Conservation (phyloP, 2,113 vertebrate species). For the Tetrao urogallus region DNA sequence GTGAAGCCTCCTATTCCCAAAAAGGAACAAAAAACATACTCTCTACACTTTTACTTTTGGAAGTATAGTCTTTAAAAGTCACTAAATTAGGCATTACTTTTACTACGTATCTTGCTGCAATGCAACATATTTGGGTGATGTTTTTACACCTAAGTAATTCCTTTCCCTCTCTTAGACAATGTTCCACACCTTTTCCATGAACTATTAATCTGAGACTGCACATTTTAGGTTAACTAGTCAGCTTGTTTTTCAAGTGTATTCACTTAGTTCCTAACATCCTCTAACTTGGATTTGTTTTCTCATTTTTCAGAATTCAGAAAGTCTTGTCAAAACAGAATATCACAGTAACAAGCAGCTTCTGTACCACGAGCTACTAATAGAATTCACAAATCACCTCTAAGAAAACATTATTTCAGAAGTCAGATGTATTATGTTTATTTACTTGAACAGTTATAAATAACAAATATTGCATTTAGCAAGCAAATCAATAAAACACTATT, state of each 20-base stretch:
- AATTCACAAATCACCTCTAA: not conserved
- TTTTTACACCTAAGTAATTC: not conserved
- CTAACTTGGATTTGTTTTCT: not conserved
- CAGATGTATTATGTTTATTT: not conserved
- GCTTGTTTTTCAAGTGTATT: not conserved
- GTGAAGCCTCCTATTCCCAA: rapidly evolving
- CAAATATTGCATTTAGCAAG: not conserved
- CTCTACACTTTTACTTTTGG: not conserved
- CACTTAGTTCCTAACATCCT: not conserved
- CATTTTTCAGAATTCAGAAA: not conserved
- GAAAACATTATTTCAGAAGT: not conserved
- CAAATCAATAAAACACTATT: not conserved
- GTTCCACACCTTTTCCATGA: not conserved
- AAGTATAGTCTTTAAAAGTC: not conserved
- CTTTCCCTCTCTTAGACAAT: not conserved
- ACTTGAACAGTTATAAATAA: not conserved
- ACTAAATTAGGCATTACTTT: not conserved
- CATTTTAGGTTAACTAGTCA: not conserved
- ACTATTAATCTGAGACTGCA: not conserved
- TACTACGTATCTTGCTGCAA: not conserved
- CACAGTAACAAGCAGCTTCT: not conserved
- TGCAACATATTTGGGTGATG: not conserved
- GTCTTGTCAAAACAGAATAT: not conserved
- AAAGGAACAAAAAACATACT: not conserved
- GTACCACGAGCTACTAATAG: not conserved